phyloP scores from a whole-genome alignment of 2,888 invertebrate species.

The Heliconius ismenius region DNA sequence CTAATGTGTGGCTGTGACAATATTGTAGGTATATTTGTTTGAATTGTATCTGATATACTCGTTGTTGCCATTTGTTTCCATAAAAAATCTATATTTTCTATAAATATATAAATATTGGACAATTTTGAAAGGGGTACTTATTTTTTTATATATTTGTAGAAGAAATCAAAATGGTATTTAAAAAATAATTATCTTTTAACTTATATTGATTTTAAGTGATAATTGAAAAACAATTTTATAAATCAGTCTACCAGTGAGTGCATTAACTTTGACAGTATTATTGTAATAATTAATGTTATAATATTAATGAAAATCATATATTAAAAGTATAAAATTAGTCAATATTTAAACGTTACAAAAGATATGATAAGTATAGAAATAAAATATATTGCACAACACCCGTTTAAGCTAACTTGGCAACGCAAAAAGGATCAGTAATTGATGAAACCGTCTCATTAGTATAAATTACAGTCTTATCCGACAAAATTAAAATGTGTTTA shows the following conservation, averaged over 20 bases:
- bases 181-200: too few relatives aligned
- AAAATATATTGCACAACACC: not conserved
- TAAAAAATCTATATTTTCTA: too few relatives aligned
- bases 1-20: conserved; percentile 19
- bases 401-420: not conserved
- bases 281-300: not conserved
- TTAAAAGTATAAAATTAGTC: not conserved
- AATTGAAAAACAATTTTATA: not conserved
- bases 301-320: not conserved
- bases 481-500: conserved; percentile 1
- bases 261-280: not conserved
- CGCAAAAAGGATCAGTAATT: conserved; percentile 7
- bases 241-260: not conserved
- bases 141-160: too few relatives aligned
- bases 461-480: conserved; percentile 2
- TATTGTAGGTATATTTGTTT: not conserved
- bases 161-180: too few relatives aligned
- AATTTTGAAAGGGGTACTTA: too few relatives aligned
- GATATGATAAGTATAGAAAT: not conserved
- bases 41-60: not conserved
- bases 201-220: too few relatives aligned
- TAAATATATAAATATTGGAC: too few relatives aligned
- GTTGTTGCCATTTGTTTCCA: not conserved
- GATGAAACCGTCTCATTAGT: conserved; percentile 2
- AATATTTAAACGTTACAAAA: not conserved